Base-by-base conservation (phyloP, 2,113 vertebrate genomes). In the Ceyx margarethae region DNA sequence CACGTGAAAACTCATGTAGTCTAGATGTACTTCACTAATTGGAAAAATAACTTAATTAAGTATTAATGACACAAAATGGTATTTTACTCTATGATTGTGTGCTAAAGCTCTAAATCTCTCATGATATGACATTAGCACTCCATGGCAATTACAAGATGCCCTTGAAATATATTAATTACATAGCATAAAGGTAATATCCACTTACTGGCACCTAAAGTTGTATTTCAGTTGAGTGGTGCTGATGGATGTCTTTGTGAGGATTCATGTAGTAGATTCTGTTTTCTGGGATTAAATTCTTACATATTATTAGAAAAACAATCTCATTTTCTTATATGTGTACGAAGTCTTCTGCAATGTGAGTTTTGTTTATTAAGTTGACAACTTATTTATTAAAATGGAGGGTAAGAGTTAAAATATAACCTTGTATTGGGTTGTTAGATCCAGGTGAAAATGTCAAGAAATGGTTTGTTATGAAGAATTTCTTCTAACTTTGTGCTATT, bases 101-200 rank as follows among this genome's bases (percentile, higher is more conserved):
- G 18, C 42, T 69, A 53, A 61, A 91, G 35, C 45, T 84, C 51
- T 42, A 29, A 71, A 48, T 81, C 20, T 65, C 53, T 75, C 54
- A 25, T 48, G 42, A 31, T 65, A 83, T 88, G 40, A 43, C 61
- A 18, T 73, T 57, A 83, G 37, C 22, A 17, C 21, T 64, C n/a
- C 2, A 0, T 33, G 18, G 35, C 43, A 75, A 53, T 73, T 48
- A 53, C 25, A 87, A 75, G 35, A 14, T 86, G 28, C 35, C 35
- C 67, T 81, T 79, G 66, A 93, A 89, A 62, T 91, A 25, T 8
- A 75, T 67, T 90, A 82, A 91, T 91, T 87, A 57, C 22, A 13
- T 53, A 91, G 23, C 53, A 65, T 60, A 56, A 93, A 83, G 19
- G 35, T 85, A 64, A 73, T 33, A 93, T 86, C 45, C 33, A 45